Evolutionary conservation across 2,888 invertebrate species (phyloP).

Genomic region (Norana najaformis): DNA sequence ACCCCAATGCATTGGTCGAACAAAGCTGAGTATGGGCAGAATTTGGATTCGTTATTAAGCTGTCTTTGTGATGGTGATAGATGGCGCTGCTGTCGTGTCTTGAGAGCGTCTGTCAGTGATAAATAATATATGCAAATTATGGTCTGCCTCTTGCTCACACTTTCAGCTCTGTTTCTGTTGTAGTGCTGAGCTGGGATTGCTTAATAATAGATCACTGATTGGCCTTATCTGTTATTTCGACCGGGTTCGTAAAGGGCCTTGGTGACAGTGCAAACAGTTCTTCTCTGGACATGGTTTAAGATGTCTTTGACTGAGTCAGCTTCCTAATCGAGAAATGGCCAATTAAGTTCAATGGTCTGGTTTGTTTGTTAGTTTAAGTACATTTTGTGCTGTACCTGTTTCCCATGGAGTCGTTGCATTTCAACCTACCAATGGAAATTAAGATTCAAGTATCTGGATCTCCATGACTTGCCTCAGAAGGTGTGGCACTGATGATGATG

Average conservation of each 20-base stretch:
- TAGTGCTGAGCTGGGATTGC: neutral
- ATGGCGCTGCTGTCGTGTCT: neutral
- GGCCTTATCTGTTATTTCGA: slow-evolving; percentile 28
- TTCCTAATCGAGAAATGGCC: neutral
- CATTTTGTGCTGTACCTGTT: neutral
- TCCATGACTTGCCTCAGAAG: neutral
- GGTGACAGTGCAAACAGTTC: neutral
- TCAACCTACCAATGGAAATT: neutral
- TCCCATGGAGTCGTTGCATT: neutral
- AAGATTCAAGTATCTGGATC: neutral
- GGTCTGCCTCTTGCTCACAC: neutral
- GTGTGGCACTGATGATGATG: neutral
- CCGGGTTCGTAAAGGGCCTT: neutral
- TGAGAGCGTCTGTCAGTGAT: neutral
- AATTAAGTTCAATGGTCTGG: neutral
- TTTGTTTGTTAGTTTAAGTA: neutral
- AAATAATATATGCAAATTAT: slow-evolving; percentile 22
- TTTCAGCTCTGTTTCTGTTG: slow-evolving; percentile 14
- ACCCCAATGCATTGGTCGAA: neutral
- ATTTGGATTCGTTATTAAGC: slow-evolving; percentile 4
- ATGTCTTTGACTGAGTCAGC: neutral
- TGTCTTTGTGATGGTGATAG: slow-evolving; percentile 21
- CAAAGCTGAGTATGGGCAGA: neutral
- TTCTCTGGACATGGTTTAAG: neutral
- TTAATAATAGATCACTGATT: neutral